A percentile compares a stretch with the other conserved stretches of the same genome.
phyloP scores from a whole-genome alignment of 2,888 invertebrate genomes.

The Pilophorus perplexus region DNA sequence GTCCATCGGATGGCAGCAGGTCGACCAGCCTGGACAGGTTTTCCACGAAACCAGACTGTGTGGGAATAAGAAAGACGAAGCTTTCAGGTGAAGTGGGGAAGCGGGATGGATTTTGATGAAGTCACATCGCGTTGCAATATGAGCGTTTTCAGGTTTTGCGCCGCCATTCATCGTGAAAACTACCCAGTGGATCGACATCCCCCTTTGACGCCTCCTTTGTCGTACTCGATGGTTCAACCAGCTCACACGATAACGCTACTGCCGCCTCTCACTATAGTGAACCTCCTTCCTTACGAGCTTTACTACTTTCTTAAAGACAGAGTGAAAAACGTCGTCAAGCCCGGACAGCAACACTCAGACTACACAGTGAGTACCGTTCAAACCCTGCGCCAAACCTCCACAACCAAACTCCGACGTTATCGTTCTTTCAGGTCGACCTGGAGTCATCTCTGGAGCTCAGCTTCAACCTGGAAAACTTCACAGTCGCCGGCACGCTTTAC shows the following conservation, averaged over 20 bases:
- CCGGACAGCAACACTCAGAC: conserved; percentile 48
- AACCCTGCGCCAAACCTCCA: not conserved
- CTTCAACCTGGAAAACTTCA: conserved; percentile 81
- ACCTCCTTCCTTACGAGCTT: conserved; percentile 82
- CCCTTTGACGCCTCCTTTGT: conserved; percentile 50
- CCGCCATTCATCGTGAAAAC: conserved; percentile 73
- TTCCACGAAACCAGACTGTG: conserved; percentile 54
- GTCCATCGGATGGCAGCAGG: conserved; percentile 62
- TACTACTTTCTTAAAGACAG: conserved; percentile 58
- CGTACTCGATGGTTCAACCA: conserved; percentile 59
- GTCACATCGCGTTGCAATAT: too few relatives aligned
- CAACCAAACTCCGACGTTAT: too few relatives aligned
- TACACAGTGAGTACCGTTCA: conserved; percentile 45
- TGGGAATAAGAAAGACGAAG: conserved; percentile 53
- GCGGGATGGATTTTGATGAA: too few relatives aligned
- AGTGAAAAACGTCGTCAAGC: conserved; percentile 51
- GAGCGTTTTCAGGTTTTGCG: conserved; percentile 66
- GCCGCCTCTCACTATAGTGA: conserved; percentile 79
- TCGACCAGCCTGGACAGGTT: conserved; percentile 55
- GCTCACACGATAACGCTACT: conserved; percentile 83
- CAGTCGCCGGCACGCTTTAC: conserved; percentile 64
- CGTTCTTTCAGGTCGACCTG: conserved; percentile 58
- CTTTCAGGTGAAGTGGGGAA: conserved; percentile 52
- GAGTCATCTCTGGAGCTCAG: conserved; percentile 70
- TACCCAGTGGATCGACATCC: conserved; percentile 68